A percentile compares a stretch with the other conserved stretches of the same genome.
phyloP scores from a whole-genome alignment of 2,888 invertebrate genomes.

The Urechis unicinctus region DNA sequence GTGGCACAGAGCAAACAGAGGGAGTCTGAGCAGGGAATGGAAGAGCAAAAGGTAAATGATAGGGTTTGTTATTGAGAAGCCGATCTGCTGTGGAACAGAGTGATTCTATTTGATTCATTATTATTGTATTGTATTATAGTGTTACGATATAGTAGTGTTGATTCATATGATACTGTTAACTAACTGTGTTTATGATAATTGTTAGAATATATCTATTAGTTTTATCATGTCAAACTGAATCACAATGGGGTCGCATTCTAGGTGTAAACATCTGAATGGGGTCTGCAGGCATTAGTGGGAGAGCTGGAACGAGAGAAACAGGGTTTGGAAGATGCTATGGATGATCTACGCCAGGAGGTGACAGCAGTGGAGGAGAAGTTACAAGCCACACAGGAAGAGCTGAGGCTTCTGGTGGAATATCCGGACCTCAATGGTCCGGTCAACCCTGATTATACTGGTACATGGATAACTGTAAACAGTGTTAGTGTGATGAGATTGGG shows the following conservation, averaged over 20 bases:
- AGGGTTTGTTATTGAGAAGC: no score
- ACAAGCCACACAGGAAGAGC: slow-evolving; percentile 24
- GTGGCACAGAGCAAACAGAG: slow-evolving; percentile 3
- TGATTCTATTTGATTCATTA: no score
- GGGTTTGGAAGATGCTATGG: slow-evolving; percentile 20
- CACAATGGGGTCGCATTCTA: no score
- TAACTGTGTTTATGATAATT: no score
- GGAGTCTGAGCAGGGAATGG: neutral
- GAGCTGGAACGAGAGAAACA: slow-evolving; percentile 33
- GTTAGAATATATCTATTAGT: no score
- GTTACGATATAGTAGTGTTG: no score
- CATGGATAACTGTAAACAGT: neutral
- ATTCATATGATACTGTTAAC: no score
- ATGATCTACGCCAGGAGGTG: slow-evolving; percentile 7
- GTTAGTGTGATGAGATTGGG: neutral
- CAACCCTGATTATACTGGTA: slow-evolving; percentile 37
- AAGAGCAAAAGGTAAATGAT: slow-evolving; percentile 7
- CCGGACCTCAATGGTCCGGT: slow-evolving; percentile 49
- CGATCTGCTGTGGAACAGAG: no score
- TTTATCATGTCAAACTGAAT: no score
- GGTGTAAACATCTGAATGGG: neutral
- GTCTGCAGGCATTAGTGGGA: neutral
- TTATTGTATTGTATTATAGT: no score
- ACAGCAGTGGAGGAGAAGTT: slow-evolving; percentile 4
- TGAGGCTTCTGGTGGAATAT: slow-evolving; percentile 44